Base-by-base conservation (phyloP, 2,797 vertebrate species). In the Rhynchonycteris naso region DNA sequence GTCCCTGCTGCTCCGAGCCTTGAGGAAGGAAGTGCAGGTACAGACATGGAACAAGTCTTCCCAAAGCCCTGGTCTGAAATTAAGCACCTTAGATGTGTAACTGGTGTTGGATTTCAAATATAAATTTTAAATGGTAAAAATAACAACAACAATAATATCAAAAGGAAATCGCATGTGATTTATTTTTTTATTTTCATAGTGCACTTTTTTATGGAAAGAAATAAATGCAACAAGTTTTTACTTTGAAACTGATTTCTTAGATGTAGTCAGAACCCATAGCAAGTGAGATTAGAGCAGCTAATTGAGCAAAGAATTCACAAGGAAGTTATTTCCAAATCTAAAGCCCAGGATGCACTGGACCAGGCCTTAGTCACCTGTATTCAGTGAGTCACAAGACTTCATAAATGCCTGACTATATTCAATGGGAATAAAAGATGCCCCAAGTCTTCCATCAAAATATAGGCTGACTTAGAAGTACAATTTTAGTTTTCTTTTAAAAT, bases 401-500 rank as follows among this genome's bases (percentile, higher is more conserved):
- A 76, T 76, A 58, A n/a, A 35, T 56, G 38, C 58, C 85, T 89
- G 68, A 68, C 71, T 89, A 65, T 33, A 83, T 54, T 76, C 88
- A 95, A 65, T 56, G 52, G 87, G 89, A 96, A 87, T 72, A 95
- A 90, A 97, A 82, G 91, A 84, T 15, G 90, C 72, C 83, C 80
- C 74, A 87, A 95, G 84, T 90, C 91, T 94, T 66, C 93, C 43
- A 89, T 84, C 78, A 94, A 88, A 96, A 93, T 91, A 96, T 7
- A 94, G 86, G 72, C 28, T 86, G 91, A 96, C 90, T 95, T 72
- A 86, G 75, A 95, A 96, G 56, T 92, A 96, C 18, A n/a, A 76
- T 92, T 96, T 97, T 76, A 96, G 74, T 22, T 80, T 92, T 94
- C 56, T 87, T 94, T 85, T 87, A 10, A 43, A 95, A 94, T 94